Evolutionary conservation across 2,113 vertebrate species (phyloP).

Genomic region (Trachemys scripta): DNA sequence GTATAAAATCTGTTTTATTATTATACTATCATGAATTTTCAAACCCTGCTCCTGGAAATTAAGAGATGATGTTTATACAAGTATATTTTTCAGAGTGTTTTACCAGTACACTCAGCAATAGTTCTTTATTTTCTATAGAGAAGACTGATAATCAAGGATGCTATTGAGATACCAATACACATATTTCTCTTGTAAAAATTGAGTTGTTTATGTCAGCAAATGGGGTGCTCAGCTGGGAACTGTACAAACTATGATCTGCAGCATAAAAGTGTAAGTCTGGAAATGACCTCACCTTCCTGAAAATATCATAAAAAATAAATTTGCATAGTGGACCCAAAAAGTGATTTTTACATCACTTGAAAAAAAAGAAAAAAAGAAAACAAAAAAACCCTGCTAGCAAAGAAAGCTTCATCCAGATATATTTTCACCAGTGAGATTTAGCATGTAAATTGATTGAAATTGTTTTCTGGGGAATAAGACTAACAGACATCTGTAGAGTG

Average conservation of each 20-base stretch:
- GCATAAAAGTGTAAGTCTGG: neutral
- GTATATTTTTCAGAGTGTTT: fast-evolving
- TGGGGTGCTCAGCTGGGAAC: neutral
- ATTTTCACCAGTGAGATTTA: no score
- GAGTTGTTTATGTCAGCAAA: neutral
- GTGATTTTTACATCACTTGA: no score
- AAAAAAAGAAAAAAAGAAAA: no score
- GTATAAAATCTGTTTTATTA: neutral
- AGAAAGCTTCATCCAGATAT: no score
- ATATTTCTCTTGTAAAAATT: neutral
- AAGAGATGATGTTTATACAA: neutral
- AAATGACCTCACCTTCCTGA: neutral
- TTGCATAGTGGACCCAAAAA: no score
- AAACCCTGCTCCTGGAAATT: neutral
- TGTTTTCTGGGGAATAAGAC: no score
- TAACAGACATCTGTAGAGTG: no score
- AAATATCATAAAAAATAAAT: no score
- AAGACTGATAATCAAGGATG: neutral
- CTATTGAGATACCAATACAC: neutral
- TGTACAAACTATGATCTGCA: neutral
- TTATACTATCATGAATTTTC: fast-evolving
- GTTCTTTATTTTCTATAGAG: neutral
- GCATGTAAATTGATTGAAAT: no score
- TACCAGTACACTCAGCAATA: neutral
- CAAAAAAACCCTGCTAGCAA: no score